These are phyloP conservation scores for Danaus chrysippus DNA, from an alignment of 2,888 invertebrate genomes.

Conservation along the genomic window DNA sequence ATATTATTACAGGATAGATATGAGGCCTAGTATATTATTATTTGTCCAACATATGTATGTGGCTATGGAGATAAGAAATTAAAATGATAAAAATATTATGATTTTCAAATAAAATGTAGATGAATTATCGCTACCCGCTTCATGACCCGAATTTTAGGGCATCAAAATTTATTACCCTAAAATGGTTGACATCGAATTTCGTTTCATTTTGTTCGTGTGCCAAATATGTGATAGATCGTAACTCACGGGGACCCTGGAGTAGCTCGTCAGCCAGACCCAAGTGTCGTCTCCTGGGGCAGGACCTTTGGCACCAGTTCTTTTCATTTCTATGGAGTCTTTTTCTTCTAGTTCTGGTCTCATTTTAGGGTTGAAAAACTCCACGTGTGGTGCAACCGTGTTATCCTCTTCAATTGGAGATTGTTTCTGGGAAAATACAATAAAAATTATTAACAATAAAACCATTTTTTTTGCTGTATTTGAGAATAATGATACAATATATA, in stretches of 20 bases:
- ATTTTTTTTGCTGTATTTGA: not conserved
- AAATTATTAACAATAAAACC: not conserved
- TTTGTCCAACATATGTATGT: too few relatives aligned
- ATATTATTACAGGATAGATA: too few relatives aligned
- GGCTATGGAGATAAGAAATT: too few relatives aligned
- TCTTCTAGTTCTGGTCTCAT: conserved; percentile 82
- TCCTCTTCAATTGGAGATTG: conserved; percentile 70
- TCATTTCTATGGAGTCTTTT: conserved; percentile 81
- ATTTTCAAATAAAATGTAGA: too few relatives aligned
- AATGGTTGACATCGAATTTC: not conserved
- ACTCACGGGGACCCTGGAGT: conserved; percentile 89
- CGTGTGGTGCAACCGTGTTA: conserved; percentile 77
- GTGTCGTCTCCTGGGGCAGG: conserved; percentile 86
- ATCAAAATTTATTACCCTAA: not conserved
- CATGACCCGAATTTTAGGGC: too few relatives aligned
- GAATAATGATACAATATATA: not conserved
- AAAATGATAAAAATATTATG: too few relatives aligned
- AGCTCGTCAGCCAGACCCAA: conserved; percentile 93
- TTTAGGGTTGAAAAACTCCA: conserved; percentile 88
- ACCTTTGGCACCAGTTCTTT: conserved; percentile 80
- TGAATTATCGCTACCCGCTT: too few relatives aligned
- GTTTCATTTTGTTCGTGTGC: not conserved
- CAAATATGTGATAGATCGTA: not conserved
- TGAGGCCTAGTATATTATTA: too few relatives aligned
- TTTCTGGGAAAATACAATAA: conserved; percentile 49